Percentiles rank a stretch among this genome's conserved stretches.
Evolutionary conservation across 1,140 invertebrate genomes (phyloP).

Genomic region (Euborellia annulipes): DNA sequence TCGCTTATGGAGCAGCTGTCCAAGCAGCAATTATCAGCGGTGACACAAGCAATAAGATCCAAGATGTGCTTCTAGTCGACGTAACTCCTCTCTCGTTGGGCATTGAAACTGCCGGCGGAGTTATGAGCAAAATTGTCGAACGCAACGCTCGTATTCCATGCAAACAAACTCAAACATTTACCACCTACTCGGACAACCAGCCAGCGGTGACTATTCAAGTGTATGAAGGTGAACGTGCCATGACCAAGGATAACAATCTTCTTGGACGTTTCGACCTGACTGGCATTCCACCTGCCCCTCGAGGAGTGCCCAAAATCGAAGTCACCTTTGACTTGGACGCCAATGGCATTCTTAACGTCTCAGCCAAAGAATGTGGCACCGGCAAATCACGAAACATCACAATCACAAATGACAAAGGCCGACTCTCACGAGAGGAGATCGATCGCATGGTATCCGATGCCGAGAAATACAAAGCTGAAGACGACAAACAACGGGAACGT

Average conservation of each 20-base stretch:
- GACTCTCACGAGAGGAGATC: slow-evolving; percentile 36
- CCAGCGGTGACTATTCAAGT: slow-evolving; percentile 43
- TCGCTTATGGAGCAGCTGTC: slow-evolving; percentile 33
- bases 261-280: slow-evolving; percentile 44
- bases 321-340: slow-evolving; percentile 24
- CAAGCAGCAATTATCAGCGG: slow-evolving; percentile 32
- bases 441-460: slow-evolving; percentile 50
- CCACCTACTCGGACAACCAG: slow-evolving; percentile 53
- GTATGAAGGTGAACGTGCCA: slow-evolving; percentile 36
- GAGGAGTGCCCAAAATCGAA: slow-evolving; percentile 38
- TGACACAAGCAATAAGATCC: slow-evolving; percentile 23
- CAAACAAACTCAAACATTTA: slow-evolving; percentile 44
- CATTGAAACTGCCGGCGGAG: slow-evolving; percentile 25
- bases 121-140: slow-evolving; percentile 45
- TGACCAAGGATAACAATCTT: slow-evolving; percentile 37
- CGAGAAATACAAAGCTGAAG: slow-evolving; percentile 41
- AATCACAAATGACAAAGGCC: slow-evolving; percentile 40
- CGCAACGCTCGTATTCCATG: slow-evolving; percentile 44
- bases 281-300: slow-evolving; percentile 17
- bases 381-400: slow-evolving; percentile 35
- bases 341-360: slow-evolving; percentile 31
- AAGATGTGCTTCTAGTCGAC: slow-evolving; percentile 36
- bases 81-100: slow-evolving; percentile 34
- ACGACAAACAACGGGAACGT: slow-evolving; percentile 35
- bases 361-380: slow-evolving; percentile 35